A percentile compares a stretch with the other conserved stretches of the same genome.
Evolutionary conservation across 2,113 vertebrate species (phyloP).

Genomic region (Actinemys pallida): DNA sequence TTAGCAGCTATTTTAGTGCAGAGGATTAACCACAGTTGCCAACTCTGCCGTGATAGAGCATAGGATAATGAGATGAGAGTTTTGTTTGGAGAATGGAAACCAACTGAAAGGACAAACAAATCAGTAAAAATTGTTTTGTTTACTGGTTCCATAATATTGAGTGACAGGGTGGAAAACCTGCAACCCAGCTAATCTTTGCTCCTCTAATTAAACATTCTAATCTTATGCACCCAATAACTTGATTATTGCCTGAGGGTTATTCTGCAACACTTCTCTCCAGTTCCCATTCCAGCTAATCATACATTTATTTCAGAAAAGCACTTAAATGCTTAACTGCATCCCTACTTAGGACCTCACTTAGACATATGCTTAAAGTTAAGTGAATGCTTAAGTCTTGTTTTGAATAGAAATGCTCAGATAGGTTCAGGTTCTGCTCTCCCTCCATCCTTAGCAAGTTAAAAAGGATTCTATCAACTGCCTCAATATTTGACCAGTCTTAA

Average conservation of each 20-base stretch:
- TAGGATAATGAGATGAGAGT: background rate
- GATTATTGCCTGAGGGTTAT: background rate
- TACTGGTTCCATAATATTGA: slow-evolving; percentile 1
- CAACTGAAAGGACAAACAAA: background rate
- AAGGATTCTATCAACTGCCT: background rate
- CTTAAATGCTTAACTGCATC: background rate
- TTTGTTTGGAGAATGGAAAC: slow-evolving; percentile 48
- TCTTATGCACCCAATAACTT: background rate
- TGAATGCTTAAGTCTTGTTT: background rate
- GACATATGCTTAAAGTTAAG: background rate
- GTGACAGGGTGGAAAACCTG: slow-evolving; percentile 23
- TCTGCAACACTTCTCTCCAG: background rate
- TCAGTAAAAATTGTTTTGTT: slow-evolving; percentile 41
- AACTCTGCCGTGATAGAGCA: background rate
- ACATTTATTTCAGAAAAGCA: background rate
- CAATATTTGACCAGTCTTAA: background rate
- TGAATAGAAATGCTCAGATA: background rate
- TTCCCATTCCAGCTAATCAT: background rate
- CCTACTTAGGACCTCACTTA: background rate
- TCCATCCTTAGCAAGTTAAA: background rate
- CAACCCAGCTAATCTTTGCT: background rate
- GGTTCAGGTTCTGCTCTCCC: accelerated
- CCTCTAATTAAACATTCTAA: no score
- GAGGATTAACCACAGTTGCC: background rate
- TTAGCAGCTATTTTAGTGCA: background rate